These are phyloP conservation scores for Anniella stebbinsi DNA, from an alignment of 2,797 vertebrate species.

Conservation along the genomic window DNA sequence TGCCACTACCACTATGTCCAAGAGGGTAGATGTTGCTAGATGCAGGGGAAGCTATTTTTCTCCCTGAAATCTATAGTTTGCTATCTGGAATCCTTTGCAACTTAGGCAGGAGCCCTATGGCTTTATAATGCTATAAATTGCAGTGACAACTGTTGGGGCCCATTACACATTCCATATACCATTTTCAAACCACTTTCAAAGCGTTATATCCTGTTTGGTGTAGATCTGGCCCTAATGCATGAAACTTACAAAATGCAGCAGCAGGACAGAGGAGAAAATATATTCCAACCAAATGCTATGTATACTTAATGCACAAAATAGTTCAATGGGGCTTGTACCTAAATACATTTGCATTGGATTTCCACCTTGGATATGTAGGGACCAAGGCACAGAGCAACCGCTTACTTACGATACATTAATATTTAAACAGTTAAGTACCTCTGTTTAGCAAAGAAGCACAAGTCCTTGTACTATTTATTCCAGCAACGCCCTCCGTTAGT, in stretches of 20 bases:
- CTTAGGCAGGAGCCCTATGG: no score
- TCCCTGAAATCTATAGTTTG: background rate
- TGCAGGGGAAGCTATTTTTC: background rate
- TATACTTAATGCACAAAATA: background rate
- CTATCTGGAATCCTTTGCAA: background rate
- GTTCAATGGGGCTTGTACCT: background rate
- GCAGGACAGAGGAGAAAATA: background rate
- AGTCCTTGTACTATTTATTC: background rate
- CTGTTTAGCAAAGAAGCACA: background rate
- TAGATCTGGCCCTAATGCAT: no score
- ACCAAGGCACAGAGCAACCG: background rate
- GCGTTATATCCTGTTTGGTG: no score
- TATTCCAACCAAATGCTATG: background rate
- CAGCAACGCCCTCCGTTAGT: background rate
- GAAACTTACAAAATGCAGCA: background rate
- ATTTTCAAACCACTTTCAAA: no score
- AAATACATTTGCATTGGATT: background rate
- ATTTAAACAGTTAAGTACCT: background rate
- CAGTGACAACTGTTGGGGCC: no score
- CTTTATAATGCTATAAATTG: no score
- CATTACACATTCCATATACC: no score
- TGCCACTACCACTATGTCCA: background rate
- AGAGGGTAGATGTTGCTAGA: background rate
- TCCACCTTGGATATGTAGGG: background rate
- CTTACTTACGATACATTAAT: conserved; percentile 1